phyloP scores from a whole-genome alignment of 2,888 invertebrate species.

The Euplexia lucipara region DNA sequence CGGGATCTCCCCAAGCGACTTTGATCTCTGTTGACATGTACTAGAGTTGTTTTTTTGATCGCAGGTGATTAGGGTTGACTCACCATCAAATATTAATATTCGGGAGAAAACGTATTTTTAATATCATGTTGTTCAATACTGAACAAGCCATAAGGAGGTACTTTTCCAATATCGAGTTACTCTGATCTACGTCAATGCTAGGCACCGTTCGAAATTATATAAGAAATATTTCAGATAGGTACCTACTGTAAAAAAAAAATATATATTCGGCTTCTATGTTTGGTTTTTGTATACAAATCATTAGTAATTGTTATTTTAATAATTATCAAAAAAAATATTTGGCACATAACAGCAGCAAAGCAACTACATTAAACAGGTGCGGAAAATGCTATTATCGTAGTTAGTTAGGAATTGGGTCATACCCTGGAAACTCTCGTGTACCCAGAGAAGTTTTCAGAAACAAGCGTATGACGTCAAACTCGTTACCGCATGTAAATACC shows the following conservation, averaged over 20 bases:
- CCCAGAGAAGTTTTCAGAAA: constrained; percentile 44
- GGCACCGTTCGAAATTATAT: not conserved
- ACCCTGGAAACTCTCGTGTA: constrained; percentile 16
- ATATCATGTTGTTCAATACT: constrained; percentile 38
- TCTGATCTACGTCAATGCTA: too few species aligned
- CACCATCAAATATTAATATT: constrained; percentile 51
- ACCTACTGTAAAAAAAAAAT: not conserved
- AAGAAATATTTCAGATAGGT: not conserved
- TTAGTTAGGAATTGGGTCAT: constrained; percentile 44
- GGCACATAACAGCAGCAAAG: not conserved
- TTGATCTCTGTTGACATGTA: constrained; percentile 9
- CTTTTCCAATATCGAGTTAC: constrained; percentile 8
- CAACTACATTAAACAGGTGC: not conserved
- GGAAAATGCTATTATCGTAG: constrained; percentile 23
- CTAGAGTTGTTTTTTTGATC: constrained; percentile 26
- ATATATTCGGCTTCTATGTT: not conserved
- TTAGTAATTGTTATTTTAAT: not conserved
- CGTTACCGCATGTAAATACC: constrained; percentile 23
- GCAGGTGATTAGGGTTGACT: constrained; percentile 15
- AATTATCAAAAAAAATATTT: not conserved
- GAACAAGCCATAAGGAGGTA: not conserved
- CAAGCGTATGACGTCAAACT: constrained; percentile 48
- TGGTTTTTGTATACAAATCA: not conserved
- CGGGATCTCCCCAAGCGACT: constrained; percentile 18
- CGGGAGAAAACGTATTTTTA: constrained; percentile 34